These are phyloP conservation scores for Caenorhabditis uteleia DNA, from an alignment of 2,888 invertebrate genomes.

Conservation along the genomic window DNA sequence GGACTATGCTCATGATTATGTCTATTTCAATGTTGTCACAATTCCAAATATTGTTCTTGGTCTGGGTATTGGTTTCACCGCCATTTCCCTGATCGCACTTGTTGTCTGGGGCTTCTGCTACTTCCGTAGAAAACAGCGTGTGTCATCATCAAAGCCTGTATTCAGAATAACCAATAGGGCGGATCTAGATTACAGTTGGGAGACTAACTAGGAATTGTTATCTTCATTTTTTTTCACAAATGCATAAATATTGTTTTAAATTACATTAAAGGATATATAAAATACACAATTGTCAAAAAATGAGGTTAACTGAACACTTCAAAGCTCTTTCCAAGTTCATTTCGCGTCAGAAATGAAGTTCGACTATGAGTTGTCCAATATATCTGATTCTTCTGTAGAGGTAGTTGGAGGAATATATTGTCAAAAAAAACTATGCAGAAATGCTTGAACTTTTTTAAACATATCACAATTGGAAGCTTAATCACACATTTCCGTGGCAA, in stretches of 20 bases:
- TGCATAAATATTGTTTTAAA: constrained; percentile 28
- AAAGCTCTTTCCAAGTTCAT: too few species aligned
- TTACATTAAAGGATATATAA: constrained; percentile 9
- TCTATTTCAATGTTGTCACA: constrained; percentile 37
- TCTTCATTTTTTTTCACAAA: constrained; percentile 26
- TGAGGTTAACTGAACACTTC: too few species aligned
- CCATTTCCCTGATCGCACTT: constrained; percentile 11
- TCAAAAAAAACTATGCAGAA: too few species aligned
- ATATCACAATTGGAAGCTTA: too few species aligned
- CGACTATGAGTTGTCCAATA: too few species aligned
- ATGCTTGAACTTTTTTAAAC: too few species aligned
- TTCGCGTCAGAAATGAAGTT: too few species aligned
- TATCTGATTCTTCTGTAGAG: too few species aligned
- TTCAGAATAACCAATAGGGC: constrained; percentile 7
- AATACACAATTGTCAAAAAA: constrained; percentile 8
- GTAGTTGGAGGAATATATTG: too few species aligned
- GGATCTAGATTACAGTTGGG: constrained; percentile 13
- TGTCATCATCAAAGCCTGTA: constrained; percentile 10
- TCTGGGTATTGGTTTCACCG: constrained; percentile 40
- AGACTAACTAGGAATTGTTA: background rate
- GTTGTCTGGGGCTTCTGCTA: constrained; percentile 28
- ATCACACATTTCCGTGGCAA: too few species aligned
- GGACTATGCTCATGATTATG: constrained; percentile 47
- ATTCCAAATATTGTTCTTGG: constrained; percentile 45
- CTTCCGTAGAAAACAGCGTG: constrained; percentile 14